These are phyloP conservation scores for Zosterops lateralis DNA, from an alignment of 2,113 vertebrate species.

Conservation along the genomic window DNA sequence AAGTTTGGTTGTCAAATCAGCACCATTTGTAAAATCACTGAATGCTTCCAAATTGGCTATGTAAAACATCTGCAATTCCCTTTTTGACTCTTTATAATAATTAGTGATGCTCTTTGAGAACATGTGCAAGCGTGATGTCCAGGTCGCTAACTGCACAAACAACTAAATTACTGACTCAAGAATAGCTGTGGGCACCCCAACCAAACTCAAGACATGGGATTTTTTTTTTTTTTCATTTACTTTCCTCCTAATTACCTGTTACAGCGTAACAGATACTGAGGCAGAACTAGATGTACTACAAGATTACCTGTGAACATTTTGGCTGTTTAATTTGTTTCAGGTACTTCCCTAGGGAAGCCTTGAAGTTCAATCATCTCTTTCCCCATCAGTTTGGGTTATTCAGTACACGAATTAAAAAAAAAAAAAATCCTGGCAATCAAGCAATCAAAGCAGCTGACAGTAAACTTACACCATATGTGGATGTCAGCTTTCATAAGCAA, in stretches of 20 bases:
- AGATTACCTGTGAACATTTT: neutral
- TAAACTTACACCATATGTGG: neutral
- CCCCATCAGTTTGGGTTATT: neutral
- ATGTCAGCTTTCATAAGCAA: neutral
- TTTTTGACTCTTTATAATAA: neutral
- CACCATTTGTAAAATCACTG: neutral
- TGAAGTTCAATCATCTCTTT: neutral
- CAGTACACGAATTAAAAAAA: neutral
- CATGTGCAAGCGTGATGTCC: neutral
- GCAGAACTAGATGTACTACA: neutral
- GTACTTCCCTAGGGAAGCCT: neutral
- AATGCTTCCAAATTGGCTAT: neutral
- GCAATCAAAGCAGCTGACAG: neutral
- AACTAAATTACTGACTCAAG: neutral
- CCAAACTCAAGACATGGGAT: neutral
- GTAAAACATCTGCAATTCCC: neutral
- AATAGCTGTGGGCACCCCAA: neutral
- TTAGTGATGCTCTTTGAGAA: neutral
- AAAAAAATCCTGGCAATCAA: neutral
- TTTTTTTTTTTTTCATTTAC: neutral
- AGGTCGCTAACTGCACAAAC: neutral
- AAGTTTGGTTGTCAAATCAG: neutral
- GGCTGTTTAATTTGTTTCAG: neutral
- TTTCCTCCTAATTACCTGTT: neutral
- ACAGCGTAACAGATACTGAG: neutral